Evolutionary conservation across 2,888 invertebrate species (phyloP), one percentile per base, ranked within the genome.

Genomic region (Craniophora ligustri): DNA sequence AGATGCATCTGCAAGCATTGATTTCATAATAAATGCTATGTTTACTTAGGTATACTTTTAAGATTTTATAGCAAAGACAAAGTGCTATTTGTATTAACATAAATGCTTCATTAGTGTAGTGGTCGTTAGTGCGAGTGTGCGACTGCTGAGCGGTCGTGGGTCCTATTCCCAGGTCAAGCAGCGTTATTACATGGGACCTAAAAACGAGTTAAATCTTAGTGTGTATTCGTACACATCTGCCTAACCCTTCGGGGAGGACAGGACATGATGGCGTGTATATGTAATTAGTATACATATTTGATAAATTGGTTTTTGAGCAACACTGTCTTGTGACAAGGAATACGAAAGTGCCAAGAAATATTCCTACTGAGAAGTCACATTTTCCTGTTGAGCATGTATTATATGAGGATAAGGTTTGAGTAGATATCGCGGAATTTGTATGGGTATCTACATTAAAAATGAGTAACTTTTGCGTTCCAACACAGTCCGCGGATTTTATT

Each of bases 1-100:
- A 68, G 71, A 60, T 60, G 56, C 64, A 55, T 66, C 58, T 60
- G 56, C 64, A 55, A 65, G 70, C 67, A 64, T 44, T 54, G 54
- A 65, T 57, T 57, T 50, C 38, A 39, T 66, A 38, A 45, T 44
- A 47, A 49, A 34, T 41, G 40, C 36, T 38, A 11, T 48, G 32
- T 23, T 19, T 47, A 46, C 39, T 45, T 21, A 8, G 19, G 15
- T 21, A 61, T 46, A 35, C 18, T 36, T 18, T 45, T 35, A 3
- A 26, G 26, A n/a, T 1, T 26, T 2, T 2, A 5, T 19, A 5
- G 5, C 19, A 19, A 19, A 5, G 5, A 19, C 19, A 19, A 23
- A 23, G n/a, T n/a, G n/a, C n/a, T n/a, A n/a, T n/a, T 23, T 10
- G 23, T 23, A 8, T 10, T 3, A 23, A 23, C 21, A 21, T 21